Base-by-base conservation (phyloP, 64 coral and sea anemone genomes). In the Porites australiensis region DNA sequence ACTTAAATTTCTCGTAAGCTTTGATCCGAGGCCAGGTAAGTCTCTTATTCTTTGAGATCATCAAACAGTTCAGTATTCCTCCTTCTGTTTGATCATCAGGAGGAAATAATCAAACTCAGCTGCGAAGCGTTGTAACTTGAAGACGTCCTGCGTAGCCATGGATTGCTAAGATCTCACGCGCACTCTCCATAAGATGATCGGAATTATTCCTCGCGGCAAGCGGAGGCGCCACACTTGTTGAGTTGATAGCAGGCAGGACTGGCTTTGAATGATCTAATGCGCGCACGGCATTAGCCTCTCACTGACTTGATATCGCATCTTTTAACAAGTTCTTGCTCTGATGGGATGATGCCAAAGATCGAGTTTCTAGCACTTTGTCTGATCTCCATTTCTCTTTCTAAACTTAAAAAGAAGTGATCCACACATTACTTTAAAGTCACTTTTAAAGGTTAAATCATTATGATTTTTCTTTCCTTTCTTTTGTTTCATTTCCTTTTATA, bases 111-210 rank as follows among this genome's bases (percentile, higher is more conserved):
- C 63, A n/a, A n/a, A n/a, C n/a, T n/a, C 57, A 57, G 53, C 53
- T 2, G 53, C 53, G 53, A 57, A 57, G 53, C 11, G 53, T 57
- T 57, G 53, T 5, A 57, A 3, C 53, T 57, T 57, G 53, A 57
- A 57, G 53, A 57, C 11, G 53, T 11, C 6, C 53, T n/a, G n/a
- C 53, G 53, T 3, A 57, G 11, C 6, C 53, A 8, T 57, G 53
- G 6, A 57, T 8, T 57, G 53, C 23, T 8, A 72, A 27, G 21
- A 79, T 79, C 60, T 79, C 55, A 13, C 52, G 53, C 53, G 75
- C 75, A 23, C 50, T 78, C 50, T 78, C 75, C 50, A 78, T 57
- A 53, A 78, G 53, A 3, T 78, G 75, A 15, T 78, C 48, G 16
- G 75, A 53, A 52, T 55, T 58, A 2, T 52, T n/a, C 9, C 23